Evolutionary conservation across 1,140 invertebrate genomes (phyloP).

Genomic region (Dendroctonus ponderosae): DNA sequence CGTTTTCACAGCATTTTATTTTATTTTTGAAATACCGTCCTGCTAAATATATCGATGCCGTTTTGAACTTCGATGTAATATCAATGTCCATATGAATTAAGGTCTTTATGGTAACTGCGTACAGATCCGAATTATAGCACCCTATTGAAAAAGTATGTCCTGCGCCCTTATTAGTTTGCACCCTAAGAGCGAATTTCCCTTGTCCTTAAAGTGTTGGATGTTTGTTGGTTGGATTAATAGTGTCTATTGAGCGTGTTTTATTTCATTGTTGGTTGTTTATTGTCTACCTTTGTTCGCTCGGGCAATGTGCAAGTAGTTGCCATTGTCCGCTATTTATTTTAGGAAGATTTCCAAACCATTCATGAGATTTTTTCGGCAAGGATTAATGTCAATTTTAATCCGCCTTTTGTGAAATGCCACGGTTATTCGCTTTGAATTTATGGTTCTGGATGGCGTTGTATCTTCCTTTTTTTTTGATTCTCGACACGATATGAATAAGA

Average conservation of each 20-base stretch:
- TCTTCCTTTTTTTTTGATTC: conserved; percentile 10
- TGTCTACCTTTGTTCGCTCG: conserved; percentile 49
- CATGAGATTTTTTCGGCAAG: conserved; percentile 44
- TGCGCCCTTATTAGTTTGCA: conserved; percentile 22
- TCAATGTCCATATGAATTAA: conserved; percentile 49
- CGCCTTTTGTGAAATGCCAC: conserved; percentile 38
- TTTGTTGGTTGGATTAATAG: conserved; percentile 48
- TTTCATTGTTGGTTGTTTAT: conserved; percentile 49
- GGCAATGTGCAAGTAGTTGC: conserved; percentile 48
- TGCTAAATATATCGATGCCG: too few relatives aligned
- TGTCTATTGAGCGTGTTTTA: conserved; percentile 52
- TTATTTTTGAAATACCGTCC: too few relatives aligned
- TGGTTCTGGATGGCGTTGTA: conserved; percentile 7
- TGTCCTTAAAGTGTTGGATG: conserved; percentile 44
- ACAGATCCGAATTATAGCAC: conserved; percentile 45
- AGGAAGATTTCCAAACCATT: conserved; percentile 45
- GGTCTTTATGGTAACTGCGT: conserved; percentile 41
- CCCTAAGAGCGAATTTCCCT: conserved; percentile 36
- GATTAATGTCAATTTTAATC: conserved; percentile 46
- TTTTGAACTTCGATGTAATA: conserved; percentile 29
- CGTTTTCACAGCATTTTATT: too few relatives aligned
- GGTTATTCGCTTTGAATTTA: conserved; percentile 25
- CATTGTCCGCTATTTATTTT: conserved; percentile 49
- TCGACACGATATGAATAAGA: too few relatives aligned
- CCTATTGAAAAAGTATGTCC: conserved; percentile 25